Percentiles rank a stretch among this genome's conserved stretches.
Conservation (phyloP, 2,113 vertebrate species). For the Xiphophorus maculatus region DNA sequence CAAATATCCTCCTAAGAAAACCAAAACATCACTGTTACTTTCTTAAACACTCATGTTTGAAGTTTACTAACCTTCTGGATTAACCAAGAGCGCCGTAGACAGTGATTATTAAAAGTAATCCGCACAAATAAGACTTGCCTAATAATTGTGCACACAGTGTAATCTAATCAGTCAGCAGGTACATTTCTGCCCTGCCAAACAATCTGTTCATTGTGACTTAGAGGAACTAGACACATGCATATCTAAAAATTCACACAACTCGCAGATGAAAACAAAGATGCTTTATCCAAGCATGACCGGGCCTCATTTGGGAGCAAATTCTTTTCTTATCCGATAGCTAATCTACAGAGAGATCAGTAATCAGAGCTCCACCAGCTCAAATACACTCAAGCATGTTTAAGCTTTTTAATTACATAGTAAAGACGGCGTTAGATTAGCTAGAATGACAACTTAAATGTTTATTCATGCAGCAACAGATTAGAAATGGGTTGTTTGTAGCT, state of each 20-base stretch:
- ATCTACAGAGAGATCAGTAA: conserved; percentile 33
- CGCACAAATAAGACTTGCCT: too few relatives aligned
- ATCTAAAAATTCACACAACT: conserved; percentile 16
- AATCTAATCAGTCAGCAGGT: background rate
- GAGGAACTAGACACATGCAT: background rate
- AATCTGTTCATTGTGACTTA: conserved; percentile 28
- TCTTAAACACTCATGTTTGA: too few relatives aligned
- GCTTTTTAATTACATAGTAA: conserved; percentile 34
- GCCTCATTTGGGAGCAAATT: conserved; percentile 32
- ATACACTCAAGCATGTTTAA: conserved; percentile 24
- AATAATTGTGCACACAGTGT: background rate
- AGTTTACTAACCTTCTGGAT: too few relatives aligned
- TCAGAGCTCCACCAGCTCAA: conserved; percentile 18
- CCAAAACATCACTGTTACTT: too few relatives aligned
- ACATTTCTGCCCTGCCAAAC: conserved; percentile 25
- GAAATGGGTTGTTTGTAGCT: background rate
- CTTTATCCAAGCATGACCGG: conserved; percentile 8
- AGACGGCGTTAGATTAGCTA: conserved; percentile 19
- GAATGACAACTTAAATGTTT: background rate
- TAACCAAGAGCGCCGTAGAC: too few relatives aligned
- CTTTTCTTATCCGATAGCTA: conserved; percentile 30
- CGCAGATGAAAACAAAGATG: conserved; percentile 9
- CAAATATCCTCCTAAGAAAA: too few relatives aligned
- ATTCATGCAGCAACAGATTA: conserved; percentile 18
- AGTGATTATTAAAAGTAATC: too few relatives aligned